These are phyloP conservation scores for Crotalus tigris DNA, from an alignment of 2,113 vertebrate species.

Conservation along the genomic window DNA sequence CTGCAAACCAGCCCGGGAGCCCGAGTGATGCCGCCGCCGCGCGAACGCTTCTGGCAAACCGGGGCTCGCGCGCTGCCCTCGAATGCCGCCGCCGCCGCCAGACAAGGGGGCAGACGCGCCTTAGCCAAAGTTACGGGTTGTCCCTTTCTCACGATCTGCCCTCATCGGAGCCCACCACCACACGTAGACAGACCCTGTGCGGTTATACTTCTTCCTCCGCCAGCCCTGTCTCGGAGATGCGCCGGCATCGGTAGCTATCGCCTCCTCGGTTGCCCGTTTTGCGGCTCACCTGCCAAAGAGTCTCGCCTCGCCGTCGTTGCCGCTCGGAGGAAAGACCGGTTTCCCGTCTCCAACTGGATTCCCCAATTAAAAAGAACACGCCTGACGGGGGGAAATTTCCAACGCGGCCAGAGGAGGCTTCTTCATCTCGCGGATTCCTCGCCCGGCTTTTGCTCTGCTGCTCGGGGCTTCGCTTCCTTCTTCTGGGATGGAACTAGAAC, in stretches of 20 bases:
- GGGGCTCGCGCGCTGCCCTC: neutral
- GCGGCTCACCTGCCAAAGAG: conserved; percentile 29
- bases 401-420: conserved; percentile 36
- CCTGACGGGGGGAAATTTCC: conserved; percentile 15
- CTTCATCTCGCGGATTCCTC: conserved; percentile 50
- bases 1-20: neutral
- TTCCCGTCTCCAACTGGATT: neutral
- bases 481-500: neutral
- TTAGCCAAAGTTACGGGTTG: neutral
- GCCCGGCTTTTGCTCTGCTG: neutral
- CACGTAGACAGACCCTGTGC: neutral
- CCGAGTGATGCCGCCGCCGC: neutral
- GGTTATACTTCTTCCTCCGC: neutral
- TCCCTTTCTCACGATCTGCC: neutral
- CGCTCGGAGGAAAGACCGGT: neutral
- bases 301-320: neutral
- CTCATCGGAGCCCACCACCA: neutral
- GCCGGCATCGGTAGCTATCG: neutral
- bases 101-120: neutral
- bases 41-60: neutral
- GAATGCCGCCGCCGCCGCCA: neutral
- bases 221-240: neutral
- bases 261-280: neutral
- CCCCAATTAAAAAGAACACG: conserved; percentile 31
- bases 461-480: neutral